Conservation (phyloP, 2,113 vertebrate species). For the Myotis brandtii region DNA sequence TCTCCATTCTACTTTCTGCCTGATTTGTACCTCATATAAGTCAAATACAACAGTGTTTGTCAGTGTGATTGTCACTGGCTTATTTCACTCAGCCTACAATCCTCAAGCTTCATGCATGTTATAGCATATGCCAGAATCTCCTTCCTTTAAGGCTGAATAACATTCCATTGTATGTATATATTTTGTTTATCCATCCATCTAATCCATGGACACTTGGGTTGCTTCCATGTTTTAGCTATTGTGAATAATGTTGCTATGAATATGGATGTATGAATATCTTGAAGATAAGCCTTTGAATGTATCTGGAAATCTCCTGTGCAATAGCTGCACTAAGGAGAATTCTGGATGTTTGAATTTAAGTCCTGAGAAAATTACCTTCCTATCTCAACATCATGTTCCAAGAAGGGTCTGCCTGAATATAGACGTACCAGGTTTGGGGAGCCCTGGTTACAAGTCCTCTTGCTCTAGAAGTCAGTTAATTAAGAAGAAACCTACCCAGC, state of each 20-base stretch:
- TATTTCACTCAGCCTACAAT: neutral
- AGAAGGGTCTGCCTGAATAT: neutral
- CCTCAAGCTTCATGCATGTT: neutral
- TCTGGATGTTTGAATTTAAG: neutral
- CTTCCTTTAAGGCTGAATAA: neutral
- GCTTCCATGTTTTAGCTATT: neutral
- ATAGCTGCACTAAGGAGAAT: neutral
- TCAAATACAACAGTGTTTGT: neutral
- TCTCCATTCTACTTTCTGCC: neutral
- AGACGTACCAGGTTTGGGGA: neutral
- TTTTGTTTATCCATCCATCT: neutral
- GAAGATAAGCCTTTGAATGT: neutral
- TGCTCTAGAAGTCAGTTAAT: neutral
- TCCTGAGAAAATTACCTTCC: neutral
- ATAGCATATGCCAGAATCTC: neutral
- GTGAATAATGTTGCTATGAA: neutral
- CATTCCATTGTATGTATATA: neutral
- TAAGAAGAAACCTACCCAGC: neutral
- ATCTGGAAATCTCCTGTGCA: neutral
- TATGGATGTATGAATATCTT: neutral
- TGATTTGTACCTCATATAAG: neutral
- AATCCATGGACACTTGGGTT: neutral
- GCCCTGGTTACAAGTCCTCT: neutral
- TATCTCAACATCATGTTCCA: neutral
- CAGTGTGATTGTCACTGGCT: neutral